Conservation (phyloP, 2,888 invertebrate genomes). For the Seira ritae region DNA sequence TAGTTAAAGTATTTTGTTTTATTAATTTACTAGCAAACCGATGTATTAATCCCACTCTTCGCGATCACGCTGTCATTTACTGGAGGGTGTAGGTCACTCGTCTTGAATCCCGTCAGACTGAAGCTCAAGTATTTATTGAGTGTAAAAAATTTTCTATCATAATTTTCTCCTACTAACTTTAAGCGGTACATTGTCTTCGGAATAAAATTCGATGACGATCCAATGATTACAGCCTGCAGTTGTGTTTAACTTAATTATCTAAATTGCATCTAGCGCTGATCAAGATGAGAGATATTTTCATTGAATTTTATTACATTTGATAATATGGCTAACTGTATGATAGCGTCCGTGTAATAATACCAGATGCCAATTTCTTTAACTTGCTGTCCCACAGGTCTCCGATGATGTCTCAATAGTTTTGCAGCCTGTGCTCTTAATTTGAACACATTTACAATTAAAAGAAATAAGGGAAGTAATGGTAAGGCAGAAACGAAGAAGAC, state of each 20-base stretch:
- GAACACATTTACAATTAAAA: constrained; percentile 94
- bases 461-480: constrained; percentile 96
- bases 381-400: constrained; percentile 91
- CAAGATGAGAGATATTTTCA: background rate
- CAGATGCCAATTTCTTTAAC: constrained; percentile 95
- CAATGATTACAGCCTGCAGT: no score
- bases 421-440: constrained; percentile 97
- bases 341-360: constrained; percentile 93
- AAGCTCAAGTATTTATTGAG: constrained; percentile 77
- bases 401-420: constrained; percentile 90
- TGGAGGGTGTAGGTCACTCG: no score
- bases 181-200: constrained; percentile 50
- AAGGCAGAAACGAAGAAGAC: constrained; percentile 98
- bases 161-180: constrained; percentile 75
- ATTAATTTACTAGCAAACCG: no score
- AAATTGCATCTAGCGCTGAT: constrained; percentile 83
- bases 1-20: no score
- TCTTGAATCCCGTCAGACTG: constrained; percentile 74
- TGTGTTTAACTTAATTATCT: constrained; percentile 78
- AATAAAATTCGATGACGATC: constrained; percentile 24
- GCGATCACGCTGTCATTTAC: no score
- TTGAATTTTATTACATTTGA: constrained; percentile 85
- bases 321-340: constrained; percentile 93
- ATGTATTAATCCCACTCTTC: no score
- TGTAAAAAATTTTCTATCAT: constrained; percentile 72